Evolutionary conservation across 2,888 invertebrate species (phyloP).

Genomic region (Eupithecia centaureata): DNA sequence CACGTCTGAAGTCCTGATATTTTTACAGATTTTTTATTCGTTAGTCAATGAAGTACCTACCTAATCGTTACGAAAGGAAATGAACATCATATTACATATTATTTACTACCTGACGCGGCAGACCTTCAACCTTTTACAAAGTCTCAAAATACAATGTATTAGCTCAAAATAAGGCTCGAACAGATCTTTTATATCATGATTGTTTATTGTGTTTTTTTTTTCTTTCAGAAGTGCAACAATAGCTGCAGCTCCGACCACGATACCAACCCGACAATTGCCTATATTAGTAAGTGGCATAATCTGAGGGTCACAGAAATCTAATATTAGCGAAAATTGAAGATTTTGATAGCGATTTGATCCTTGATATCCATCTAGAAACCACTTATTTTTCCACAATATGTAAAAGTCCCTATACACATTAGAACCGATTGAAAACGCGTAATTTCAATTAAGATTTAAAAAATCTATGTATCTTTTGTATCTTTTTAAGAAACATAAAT

Average conservation of each 20-base stretch:
- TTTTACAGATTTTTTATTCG: too few relatives aligned
- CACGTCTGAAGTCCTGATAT: too few relatives aligned
- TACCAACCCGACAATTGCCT: constrained; percentile 85
- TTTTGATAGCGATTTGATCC: not conserved
- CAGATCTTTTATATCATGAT: too few relatives aligned
- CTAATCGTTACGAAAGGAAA: too few relatives aligned
- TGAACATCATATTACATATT: too few relatives aligned
- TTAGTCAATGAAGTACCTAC: too few relatives aligned
- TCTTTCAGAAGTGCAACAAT: constrained; percentile 69
- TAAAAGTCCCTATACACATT: not conserved
- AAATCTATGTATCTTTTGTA: not conserved
- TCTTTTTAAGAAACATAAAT: not conserved
- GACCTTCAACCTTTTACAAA: too few relatives aligned
- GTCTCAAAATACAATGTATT: too few relatives aligned
- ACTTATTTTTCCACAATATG: not conserved
- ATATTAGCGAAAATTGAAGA: not conserved
- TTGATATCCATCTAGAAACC: not conserved
- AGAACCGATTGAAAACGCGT: too few relatives aligned
- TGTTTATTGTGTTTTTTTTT: not conserved
- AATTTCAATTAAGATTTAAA: too few relatives aligned
- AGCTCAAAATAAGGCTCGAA: too few relatives aligned
- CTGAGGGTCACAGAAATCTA: not conserved
- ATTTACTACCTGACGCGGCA: too few relatives aligned
- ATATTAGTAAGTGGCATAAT: constrained; percentile 85
- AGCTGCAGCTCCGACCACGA: constrained; percentile 74